A percentile compares a stretch with the other conserved stretches of the same genome.
Conservation (phyloP, 1,140 invertebrate species). For the Ceratitis capitata region DNA sequence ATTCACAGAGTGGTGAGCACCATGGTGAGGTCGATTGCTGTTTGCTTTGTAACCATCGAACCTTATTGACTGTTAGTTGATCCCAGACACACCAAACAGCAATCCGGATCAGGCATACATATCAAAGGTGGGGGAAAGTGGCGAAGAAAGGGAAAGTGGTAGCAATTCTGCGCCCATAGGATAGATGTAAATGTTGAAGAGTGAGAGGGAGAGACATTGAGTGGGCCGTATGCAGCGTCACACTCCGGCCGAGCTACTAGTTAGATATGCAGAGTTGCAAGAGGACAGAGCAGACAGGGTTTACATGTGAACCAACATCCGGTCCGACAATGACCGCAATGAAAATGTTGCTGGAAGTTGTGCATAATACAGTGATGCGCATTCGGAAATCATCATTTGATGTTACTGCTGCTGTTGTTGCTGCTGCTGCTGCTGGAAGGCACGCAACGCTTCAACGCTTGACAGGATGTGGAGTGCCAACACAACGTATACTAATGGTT, state of each 20-base stretch:
- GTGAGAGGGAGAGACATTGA: not conserved
- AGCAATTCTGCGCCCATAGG: too few relatives aligned
- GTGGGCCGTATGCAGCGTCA: too few relatives aligned
- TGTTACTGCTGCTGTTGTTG: too few relatives aligned
- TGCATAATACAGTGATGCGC: conserved; percentile 63
- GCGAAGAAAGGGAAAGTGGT: too few relatives aligned
- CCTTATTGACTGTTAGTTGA: conserved; percentile 35
- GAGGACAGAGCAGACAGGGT: too few relatives aligned
- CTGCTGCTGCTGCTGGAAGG: conserved; percentile 51
- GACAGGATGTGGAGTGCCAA: not conserved
- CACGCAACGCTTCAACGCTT: not conserved
- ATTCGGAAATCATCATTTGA: conserved; percentile 64
- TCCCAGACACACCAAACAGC: not conserved
- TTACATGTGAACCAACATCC: conserved; percentile 46
- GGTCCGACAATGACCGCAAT: conserved; percentile 55
- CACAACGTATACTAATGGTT: not conserved
- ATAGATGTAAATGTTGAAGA: not conserved
- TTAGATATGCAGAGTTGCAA: not conserved
- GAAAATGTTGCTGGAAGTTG: conserved; percentile 63
- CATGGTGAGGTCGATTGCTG: not conserved
- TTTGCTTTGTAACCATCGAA: conserved; percentile 37
- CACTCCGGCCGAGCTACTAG: too few relatives aligned
- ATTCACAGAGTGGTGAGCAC: not conserved
- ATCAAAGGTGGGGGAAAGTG: too few relatives aligned
- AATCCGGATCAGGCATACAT: not conserved